Evolutionary conservation across 92 coral and sea anemone species (phyloP).

Genomic region (Nematostella vectensis): DNA sequence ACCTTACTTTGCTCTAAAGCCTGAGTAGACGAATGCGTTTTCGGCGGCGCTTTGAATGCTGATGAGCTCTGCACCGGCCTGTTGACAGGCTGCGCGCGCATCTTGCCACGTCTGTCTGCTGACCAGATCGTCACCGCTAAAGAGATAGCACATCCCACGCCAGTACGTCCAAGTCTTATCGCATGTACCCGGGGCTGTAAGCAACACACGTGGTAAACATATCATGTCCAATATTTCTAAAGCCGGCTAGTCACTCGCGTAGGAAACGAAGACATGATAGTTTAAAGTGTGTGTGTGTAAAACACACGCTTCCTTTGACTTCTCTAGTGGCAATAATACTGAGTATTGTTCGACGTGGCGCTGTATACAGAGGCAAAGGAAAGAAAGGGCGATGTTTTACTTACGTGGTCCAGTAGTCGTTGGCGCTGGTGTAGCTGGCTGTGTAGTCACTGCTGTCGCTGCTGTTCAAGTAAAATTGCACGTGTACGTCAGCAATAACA

Average conservation of each 20-base stretch:
- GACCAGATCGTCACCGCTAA: conserved; percentile 41
- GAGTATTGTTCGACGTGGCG: no score
- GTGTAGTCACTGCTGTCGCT: conserved; percentile 9
- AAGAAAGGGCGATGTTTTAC: no score
- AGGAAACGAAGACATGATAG: no score
- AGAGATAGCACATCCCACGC: conserved; percentile 75
- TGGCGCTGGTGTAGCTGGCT: conserved; percentile 3
- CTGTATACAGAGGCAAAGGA: no score
- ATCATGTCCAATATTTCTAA: neutral
- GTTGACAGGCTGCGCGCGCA: conserved; percentile 60
- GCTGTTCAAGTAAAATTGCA: conserved; percentile 25
- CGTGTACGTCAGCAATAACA: no score
- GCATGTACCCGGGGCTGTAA: conserved; percentile 61
- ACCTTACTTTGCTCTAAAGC: conserved; percentile 5
- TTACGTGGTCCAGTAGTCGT: conserved; percentile 12
- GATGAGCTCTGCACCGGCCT: conserved; percentile 64
- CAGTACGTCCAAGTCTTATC: conserved; percentile 68
- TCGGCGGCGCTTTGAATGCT: conserved; percentile 78
- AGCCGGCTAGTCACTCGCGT: no score
- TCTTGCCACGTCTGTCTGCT: conserved; percentile 54
- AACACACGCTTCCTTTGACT: no score
- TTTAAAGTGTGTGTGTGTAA: no score
- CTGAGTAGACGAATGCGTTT: conserved; percentile 35
- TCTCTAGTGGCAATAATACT: no score
- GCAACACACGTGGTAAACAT: neutral